Base-by-base conservation (phyloP, 2,113 vertebrate genomes). In the Oceanites oceanicus region DNA sequence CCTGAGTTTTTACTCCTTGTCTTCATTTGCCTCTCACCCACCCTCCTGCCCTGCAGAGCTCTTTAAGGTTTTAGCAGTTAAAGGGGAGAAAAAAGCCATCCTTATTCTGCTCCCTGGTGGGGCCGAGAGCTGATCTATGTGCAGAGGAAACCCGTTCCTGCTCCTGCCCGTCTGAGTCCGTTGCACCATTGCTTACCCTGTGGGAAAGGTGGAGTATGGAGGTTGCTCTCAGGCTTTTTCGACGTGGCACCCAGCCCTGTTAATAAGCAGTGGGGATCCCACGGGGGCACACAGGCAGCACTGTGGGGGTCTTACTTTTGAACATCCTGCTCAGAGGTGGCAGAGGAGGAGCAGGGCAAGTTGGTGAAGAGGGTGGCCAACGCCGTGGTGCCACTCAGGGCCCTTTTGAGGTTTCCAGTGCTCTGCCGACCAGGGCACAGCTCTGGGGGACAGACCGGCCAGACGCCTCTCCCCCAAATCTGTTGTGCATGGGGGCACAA, bases 201-300 rank as follows among this genome's bases (percentile, higher is more conserved):
- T 45, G 68, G 73, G 49, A 89, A 77, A 40, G 34, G 22, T 36
- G 27, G 15, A 74, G 29, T 5, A 6, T 0, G 0, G 50, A 45
- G n/a, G 15, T 38, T 61, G 26, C 40, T 26, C 34, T 85, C 66
- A n/a, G 23, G 8, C 21, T 58, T 59, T 36, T 50, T 81, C 0
- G 0, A 3, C 0, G 0, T 18, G 61, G 22, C 11, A 19, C 20
- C 23, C 45, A 15, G 45, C 50, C 38, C 34, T 78, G 29, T 63
- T 81, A 27, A 29, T 19, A 79, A 20, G 38, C 10, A 2, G 4
- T 61, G 74, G 14, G 26, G 7, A 42, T 66, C 38, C 30, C 23
- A 26, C 1, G 4, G n/a, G 21, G 8, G 7, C 50, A 47, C 30
- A 18, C 0, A 2, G 44, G 34, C 21, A 80, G 45, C 38, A 4